phyloP scores from a whole-genome alignment of 64 coral and sea anemone species.

The Stylophora pistillata region DNA sequence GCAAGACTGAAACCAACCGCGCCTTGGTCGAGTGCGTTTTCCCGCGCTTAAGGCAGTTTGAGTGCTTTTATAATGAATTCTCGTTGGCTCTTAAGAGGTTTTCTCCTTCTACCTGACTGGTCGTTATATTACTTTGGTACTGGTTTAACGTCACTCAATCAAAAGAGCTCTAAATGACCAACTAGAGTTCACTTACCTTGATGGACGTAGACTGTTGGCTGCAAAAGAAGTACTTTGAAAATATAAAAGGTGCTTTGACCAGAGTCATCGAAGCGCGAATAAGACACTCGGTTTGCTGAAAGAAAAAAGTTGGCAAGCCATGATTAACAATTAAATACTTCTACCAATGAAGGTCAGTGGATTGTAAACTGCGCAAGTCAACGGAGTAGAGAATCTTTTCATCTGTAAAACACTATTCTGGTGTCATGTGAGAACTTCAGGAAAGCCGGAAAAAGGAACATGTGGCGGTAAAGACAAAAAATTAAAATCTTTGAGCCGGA shows the following conservation, averaged over 20 bases:
- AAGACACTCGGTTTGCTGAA: conserved; percentile 89
- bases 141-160: too few relatives aligned
- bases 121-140: too few relatives aligned
- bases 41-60: too few relatives aligned
- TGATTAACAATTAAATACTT: neutral
- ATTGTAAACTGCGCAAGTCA: neutral
- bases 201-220: conserved; percentile 86
- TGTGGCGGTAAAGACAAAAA: neutral
- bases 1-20: too few relatives aligned
- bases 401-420: neutral
- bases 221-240: conserved; percentile 91
- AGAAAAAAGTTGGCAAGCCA: neutral
- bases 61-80: too few relatives aligned
- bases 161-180: neutral
- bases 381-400: neutral
- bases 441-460: neutral
- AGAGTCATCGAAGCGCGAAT: conserved; percentile 79
- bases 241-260: conserved; percentile 74
- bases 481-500: neutral
- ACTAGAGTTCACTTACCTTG: conserved; percentile 57
- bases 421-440: neutral
- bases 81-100: too few relatives aligned
- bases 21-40: neutral
- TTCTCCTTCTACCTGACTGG: too few relatives aligned
- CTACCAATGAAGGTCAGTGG: neutral